These are phyloP conservation scores for Oxygymnocypris stewartii DNA, from an alignment of 2,113 vertebrate genomes.

Conservation along the genomic window DNA sequence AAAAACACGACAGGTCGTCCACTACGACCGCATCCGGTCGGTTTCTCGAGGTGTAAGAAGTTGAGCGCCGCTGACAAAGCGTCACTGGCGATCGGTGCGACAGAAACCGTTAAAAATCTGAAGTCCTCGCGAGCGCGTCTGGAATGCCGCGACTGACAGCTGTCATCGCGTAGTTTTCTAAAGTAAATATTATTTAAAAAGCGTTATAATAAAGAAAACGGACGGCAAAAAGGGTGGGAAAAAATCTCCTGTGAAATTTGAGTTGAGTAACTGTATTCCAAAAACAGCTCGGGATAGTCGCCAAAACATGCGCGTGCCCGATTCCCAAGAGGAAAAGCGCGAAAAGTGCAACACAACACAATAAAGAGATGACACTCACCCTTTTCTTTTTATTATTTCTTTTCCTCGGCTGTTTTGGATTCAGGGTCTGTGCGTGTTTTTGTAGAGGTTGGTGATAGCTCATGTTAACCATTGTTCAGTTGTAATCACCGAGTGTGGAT, in stretches of 20 bases:
- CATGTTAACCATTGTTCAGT: constrained; percentile 87
- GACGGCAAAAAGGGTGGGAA: no score
- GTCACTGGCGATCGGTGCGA: not conserved
- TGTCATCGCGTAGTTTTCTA: constrained; percentile 29
- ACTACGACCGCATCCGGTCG: no score
- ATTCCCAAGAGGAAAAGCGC: constrained; percentile 47
- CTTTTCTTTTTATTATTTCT: constrained; percentile 81
- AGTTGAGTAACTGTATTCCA: constrained; percentile 66
- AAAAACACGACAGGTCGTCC: constrained; percentile 4
- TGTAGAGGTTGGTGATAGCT: constrained; percentile 78
- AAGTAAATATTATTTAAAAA: not conserved
- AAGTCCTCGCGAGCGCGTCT: not conserved
- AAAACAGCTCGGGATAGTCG: constrained; percentile 65
- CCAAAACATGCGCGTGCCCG: constrained; percentile 57
- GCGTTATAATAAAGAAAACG: not conserved
- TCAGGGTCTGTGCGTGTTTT: constrained; percentile 77
- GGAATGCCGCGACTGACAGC: constrained; percentile 15
- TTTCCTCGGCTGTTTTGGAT: constrained; percentile 77
- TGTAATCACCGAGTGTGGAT: constrained; percentile 79
- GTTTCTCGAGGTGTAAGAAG: not conserved
- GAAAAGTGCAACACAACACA: not conserved
- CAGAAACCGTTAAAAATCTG: not conserved
- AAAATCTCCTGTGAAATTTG: constrained; percentile 19
- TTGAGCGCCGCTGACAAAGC: not conserved
- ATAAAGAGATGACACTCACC: constrained; percentile 66